Percentiles rank a stretch among this genome's conserved stretches.
Evolutionary conservation across 1,140 invertebrate species (phyloP).

Genomic region (Bombyx mandarina): DNA sequence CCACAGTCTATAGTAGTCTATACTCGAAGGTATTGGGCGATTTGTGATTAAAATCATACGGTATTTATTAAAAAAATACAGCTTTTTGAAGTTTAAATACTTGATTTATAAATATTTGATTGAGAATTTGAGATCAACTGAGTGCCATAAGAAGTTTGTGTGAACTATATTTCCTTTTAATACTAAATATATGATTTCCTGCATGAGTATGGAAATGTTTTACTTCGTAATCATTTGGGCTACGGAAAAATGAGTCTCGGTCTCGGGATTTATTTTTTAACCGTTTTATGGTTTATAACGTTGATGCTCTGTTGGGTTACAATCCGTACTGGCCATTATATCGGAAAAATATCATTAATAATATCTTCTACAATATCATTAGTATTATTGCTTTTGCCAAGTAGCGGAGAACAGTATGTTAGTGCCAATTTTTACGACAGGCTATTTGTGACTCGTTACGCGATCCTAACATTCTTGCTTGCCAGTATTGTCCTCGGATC

Average conservation of each 20-base stretch:
- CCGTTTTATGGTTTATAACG: constrained; percentile 48
- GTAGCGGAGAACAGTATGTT: constrained; percentile 21
- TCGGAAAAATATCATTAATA: constrained; percentile 46
- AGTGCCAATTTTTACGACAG: constrained; percentile 57
- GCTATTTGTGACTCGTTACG: constrained; percentile 41
- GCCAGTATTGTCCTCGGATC: constrained; percentile 33
- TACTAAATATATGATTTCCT: constrained; percentile 2
- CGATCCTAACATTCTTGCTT: constrained; percentile 39
- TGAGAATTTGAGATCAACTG: too few species aligned
- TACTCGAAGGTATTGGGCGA: too few species aligned
- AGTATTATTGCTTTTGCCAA: constrained; percentile 46
- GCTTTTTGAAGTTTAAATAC: too few species aligned
- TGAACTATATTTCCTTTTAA: constrained; percentile 2
- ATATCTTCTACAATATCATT: constrained; percentile 42
- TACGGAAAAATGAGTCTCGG: constrained; percentile 41
- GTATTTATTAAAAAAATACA: too few species aligned
- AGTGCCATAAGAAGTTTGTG: too few species aligned
- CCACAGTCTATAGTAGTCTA: too few species aligned
- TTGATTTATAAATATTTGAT: too few species aligned
- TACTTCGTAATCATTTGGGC: constrained; percentile 11
- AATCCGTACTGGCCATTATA: constrained; percentile 49
- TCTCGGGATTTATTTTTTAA: constrained; percentile 54
- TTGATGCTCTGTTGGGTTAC: constrained; percentile 53
- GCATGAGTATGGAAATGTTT: constrained; percentile 21
- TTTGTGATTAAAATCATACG: too few species aligned